Percentiles rank a stretch among this genome's conserved stretches.
Conservation (phyloP, 2,113 vertebrate species). For the Pomatorhinus ruficollis region DNA sequence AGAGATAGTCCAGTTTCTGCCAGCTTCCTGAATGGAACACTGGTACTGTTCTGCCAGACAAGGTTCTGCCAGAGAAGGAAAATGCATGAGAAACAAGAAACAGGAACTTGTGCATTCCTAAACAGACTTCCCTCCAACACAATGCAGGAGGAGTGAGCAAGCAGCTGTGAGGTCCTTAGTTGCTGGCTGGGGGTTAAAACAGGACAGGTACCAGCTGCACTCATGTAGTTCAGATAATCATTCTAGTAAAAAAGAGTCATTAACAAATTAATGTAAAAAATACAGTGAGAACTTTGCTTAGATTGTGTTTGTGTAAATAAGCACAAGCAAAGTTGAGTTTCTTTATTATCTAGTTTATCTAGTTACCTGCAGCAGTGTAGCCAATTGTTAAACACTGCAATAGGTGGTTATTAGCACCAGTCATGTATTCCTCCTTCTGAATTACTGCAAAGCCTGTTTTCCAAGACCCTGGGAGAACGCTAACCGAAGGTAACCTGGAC, state of each 20-base stretch:
- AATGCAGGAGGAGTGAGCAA: background rate
- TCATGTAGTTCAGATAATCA: background rate
- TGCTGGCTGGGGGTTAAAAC: background rate
- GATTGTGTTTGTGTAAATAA: background rate
- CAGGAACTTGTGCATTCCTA: background rate
- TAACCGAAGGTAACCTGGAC: background rate
- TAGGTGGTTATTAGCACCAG: background rate
- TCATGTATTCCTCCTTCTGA: background rate
- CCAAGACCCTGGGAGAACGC: background rate
- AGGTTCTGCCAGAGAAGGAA: background rate
- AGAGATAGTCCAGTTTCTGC: background rate
- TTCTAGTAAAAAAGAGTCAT: background rate
- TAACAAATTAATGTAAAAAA: background rate
- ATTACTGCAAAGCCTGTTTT: background rate
- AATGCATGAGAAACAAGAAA: background rate
- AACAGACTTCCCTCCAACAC: background rate
- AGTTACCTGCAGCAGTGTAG: background rate
- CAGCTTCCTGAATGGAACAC: background rate
- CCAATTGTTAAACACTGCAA: background rate
- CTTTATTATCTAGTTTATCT: background rate
- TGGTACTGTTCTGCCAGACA: background rate
- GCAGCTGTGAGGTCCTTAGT: background rate
- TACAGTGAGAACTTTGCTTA: background rate
- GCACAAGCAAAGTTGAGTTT: background rate
- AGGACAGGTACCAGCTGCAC: background rate